Conservation (phyloP, 2,888 invertebrate species). For the Chrysolina haemoptera region DNA sequence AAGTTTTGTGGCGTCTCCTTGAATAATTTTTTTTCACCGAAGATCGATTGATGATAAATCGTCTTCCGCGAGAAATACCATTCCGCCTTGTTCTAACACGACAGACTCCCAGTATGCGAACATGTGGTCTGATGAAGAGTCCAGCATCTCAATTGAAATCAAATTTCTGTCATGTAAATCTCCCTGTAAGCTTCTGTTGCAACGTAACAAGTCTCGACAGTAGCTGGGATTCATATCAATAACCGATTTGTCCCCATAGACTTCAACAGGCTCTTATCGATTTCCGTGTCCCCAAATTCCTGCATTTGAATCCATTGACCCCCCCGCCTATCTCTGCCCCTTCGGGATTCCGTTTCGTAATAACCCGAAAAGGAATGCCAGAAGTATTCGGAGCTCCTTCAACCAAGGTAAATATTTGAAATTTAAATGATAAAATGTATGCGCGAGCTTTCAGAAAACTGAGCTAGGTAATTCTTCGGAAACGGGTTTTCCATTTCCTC, state of each 20-base stretch:
- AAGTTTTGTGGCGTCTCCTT: too few species aligned
- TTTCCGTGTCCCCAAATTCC: slow-evolving; percentile 27
- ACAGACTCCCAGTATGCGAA: too few species aligned
- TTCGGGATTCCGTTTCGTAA: slow-evolving; percentile 38
- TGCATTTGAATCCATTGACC: slow-evolving; percentile 31
- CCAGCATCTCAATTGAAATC: too few species aligned
- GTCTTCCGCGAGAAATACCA: too few species aligned
- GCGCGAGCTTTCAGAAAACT: slow-evolving; percentile 39
- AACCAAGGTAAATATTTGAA: slow-evolving; percentile 61
- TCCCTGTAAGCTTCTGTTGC: too few species aligned
- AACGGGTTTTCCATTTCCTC: slow-evolving; percentile 39
- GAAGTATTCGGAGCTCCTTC: slow-evolving; percentile 51
- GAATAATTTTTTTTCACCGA: too few species aligned
- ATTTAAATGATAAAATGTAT: slow-evolving; percentile 57
- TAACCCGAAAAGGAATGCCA: slow-evolving; percentile 51
- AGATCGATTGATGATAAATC: too few species aligned
- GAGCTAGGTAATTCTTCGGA: slow-evolving; percentile 51
- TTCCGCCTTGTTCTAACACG: too few species aligned
- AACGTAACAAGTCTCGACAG: neutral
- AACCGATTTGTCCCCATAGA: neutral
- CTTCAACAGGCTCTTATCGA: slow-evolving; percentile 1
- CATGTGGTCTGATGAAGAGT: too few species aligned
- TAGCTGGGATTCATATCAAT: slow-evolving; percentile 3
- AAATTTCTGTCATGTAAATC: neutral
- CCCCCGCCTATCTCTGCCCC: slow-evolving; percentile 14